Base-by-base conservation (phyloP, 2,113 vertebrate species). In the Callithrix jacchus region DNA sequence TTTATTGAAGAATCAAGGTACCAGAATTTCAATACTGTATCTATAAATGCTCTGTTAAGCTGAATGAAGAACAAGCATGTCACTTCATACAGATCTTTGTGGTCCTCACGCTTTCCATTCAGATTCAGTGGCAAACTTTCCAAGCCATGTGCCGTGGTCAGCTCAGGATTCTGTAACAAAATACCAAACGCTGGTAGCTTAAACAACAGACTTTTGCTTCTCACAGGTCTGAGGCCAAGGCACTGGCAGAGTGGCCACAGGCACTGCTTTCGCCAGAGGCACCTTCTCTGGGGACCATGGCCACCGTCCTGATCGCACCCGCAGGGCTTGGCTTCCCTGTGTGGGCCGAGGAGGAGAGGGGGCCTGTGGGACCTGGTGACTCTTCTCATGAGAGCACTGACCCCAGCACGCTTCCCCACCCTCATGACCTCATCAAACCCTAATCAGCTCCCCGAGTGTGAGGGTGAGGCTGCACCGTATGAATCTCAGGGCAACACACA, bases 251-350 rank as follows among this genome's bases (percentile, higher is more conserved):
- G 18, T n/a, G n/a, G n/a, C n/a, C n/a, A n/a, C n/a, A n/a, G n/a
- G n/a, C n/a, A n/a, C 1, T 5, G 47, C 21, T 16, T 20, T 56
- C 17, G 0, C 21, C 16, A 0, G 0, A n/a, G 66, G 42, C n/a
- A 5, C 13, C 14, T 30, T 27, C n/a, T 64, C 30, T 47, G 14
- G 14, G 42, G 13, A 21, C 37, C 3, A 1, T 6, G 6, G 37
- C 71, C 23, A 3, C 71, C 1, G 3, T 3, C 23, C 0, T 74
- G 71, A 74, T 2, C 1, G 54, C 3, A 35, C 9, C 52, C 20
- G 8, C n/a, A 6, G 0, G 45, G 1, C 45, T 7, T 1, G 61
- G 12, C 21, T 4, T 13, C 71, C 17, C 25, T 12, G 16, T 40
- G 37, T 52, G 47, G 56, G 45, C 21, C 64, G 16, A 3, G 54